Evolutionary conservation across 2,888 invertebrate genomes (phyloP), one percentile per base, ranked within the genome.

Genomic region (Psylliodes chrysocephalus): DNA sequence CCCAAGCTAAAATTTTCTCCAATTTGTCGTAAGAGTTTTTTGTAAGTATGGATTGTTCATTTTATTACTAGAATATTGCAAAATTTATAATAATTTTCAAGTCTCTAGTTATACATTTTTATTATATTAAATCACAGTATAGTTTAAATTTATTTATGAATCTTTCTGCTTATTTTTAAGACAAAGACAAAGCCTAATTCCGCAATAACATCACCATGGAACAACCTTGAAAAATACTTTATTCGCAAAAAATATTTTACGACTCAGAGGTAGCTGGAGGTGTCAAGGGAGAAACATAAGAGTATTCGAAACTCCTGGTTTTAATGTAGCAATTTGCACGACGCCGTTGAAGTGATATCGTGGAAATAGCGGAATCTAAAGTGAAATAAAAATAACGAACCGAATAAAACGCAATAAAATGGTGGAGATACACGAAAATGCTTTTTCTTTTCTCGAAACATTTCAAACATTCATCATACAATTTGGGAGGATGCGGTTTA

Each of bases 391-490:
- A 73, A 73, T 74, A 49, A 54, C 30, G 18, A 47, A 47, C 55
- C 42, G 66, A 64, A 67, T 74, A 73, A 71, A 74, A 74, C 63
- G 63, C 59, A 59, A 66, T 52, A 61, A 62, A 71, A 66, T 65
- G 68, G 66, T 63, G 60, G 60, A 52, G 66, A 52, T 69, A 74
- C 74, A 74, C 49, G 74, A 54, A 68, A 74, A 74, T 63, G 74
- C 74, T 73, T 63, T 73, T 67, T 66, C 69, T 67, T 67, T 72
- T 56, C 35, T 51, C 33, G 64, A 46, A 46, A 19, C 56, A 56
- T 59, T 53, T 64, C 60, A 64, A 69, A 71, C 71, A 74, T 74
- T 73, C 72, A 73, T 74, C 71, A 73, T 68, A 57, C 60, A 55
- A 66, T 63, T 67, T 65, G 51, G n/a, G 19, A 47, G 30, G 60